Base-by-base conservation (phyloP, 2,888 invertebrate genomes). In the Tanypteryx hageni region DNA sequence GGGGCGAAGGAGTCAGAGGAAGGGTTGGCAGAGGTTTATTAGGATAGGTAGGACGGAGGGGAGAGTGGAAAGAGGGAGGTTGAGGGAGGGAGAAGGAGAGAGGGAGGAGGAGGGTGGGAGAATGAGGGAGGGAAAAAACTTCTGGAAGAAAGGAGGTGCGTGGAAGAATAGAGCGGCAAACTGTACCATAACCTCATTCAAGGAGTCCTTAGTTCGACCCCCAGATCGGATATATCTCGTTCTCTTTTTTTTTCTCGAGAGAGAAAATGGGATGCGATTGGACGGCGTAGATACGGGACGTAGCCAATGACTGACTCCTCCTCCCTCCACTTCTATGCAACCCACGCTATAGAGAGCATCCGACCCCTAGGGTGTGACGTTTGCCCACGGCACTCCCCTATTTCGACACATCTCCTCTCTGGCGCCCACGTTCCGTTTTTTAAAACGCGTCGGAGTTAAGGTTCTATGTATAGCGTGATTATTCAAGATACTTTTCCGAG, bases 401-500 rank as follows among this genome's bases (percentile, higher is more conserved):
- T 76, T 76, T 76, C 76, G 13, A 27, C 76, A 76, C 76, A 27
- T 27, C 76, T 11, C 68, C 68, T 11, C 68, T 18, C n/a, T 16
- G 22, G 22, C 76, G 76, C 76, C 76, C 22, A 76, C 76, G 76
- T 76, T 76, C 18, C 76, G 22, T 27, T 76, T 76, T 76, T 76
- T 76, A 13, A 27, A 76, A 76, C 11, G 68, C 68, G 68, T 68
- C 68, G 68, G 68, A 64, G 64, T 64, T 64, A n/a, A 44, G 27
- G 76, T 76, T 22, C 76, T 76, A 76, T 76, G 76, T 76, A 76
- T 76, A 76, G 76, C 76, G 11, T 27, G 76, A 76, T 76, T 76
- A 76, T 76, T 76, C 76, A 76, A 76, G 76, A 76, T 76, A 22
- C 76, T 76, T 76, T 76, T 76, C 76, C 5, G 44, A 44, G 76